Evolutionary conservation across 1,140 invertebrate genomes (phyloP).

Genomic region (Pachyrhynchus sulphureomaculatus): DNA sequence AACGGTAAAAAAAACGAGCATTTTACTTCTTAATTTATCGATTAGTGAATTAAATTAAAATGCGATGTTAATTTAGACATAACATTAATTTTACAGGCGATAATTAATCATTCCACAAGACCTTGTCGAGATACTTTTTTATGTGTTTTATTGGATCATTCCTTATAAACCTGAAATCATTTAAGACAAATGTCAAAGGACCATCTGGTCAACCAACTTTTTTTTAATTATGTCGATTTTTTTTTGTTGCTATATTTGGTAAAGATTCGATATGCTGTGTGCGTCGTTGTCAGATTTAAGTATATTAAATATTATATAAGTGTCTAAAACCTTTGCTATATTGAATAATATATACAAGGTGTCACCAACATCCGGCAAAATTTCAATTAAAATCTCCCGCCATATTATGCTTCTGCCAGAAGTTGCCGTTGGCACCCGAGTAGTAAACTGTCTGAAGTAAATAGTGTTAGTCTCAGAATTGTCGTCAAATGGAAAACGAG

Average conservation of each 20-base stretch:
- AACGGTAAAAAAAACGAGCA: neutral
- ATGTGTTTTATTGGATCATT: neutral
- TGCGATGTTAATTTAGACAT: neutral
- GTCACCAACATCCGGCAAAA: too few relatives aligned
- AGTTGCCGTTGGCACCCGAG: too few relatives aligned
- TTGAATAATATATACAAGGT: too few relatives aligned
- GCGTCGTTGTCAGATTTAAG: too few relatives aligned
- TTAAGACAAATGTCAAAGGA: constrained; percentile 5
- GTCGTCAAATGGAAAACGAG: too few relatives aligned
- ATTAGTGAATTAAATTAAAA: neutral
- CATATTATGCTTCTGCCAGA: too few relatives aligned
- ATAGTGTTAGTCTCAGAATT: too few relatives aligned
- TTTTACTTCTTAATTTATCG: neutral
- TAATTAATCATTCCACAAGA: neutral
- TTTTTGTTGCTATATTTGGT: neutral
- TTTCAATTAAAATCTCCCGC: too few relatives aligned
- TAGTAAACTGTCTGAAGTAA: too few relatives aligned
- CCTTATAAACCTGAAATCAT: neutral
- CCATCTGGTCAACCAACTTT: neutral
- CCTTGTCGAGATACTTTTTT: neutral
- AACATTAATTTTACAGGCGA: neutral
- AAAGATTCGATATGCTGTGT: neutral
- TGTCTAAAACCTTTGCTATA: too few relatives aligned
- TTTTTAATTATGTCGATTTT: neutral
- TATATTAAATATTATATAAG: too few relatives aligned